A percentile compares a stretch with the other conserved stretches of the same genome.
Evolutionary conservation across 2,113 vertebrate genomes (phyloP).

Genomic region (Anguilla japonica): DNA sequence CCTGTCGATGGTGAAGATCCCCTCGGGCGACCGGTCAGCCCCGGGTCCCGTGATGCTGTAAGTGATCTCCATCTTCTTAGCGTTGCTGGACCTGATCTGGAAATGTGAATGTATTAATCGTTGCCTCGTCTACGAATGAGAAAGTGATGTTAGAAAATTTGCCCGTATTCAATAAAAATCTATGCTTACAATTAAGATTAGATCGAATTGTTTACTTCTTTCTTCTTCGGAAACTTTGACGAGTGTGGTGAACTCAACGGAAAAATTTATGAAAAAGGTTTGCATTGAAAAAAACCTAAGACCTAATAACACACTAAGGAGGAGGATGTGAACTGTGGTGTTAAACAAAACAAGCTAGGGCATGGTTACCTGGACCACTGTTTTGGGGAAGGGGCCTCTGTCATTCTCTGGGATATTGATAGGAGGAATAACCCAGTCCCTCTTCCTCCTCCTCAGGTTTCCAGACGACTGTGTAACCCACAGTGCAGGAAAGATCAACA

Average conservation of each 20-base stretch:
- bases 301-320: background rate
- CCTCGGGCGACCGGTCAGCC: conserved; percentile 45
- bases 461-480: conserved; percentile 45
- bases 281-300: too few species aligned
- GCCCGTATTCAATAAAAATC: background rate
- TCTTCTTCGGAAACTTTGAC: too few species aligned
- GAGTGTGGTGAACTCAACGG: too few species aligned
- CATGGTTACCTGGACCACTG: conserved; percentile 50
- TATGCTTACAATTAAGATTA: too few species aligned
- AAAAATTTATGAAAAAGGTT: too few species aligned
- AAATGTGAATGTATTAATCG: background rate
- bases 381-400: conserved; percentile 48
- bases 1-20: conserved; percentile 54
- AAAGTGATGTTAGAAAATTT: background rate
- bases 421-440: conserved; percentile 67
- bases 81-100: conserved; percentile 59
- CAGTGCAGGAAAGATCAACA: conserved; percentile 44
- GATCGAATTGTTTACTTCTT: too few species aligned
- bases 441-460: conserved; percentile 62
- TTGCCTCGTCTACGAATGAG: background rate
- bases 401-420: conserved; percentile 45
- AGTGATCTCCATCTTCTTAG: conserved; percentile 21
- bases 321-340: background rate
- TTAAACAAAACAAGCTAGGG: background rate
- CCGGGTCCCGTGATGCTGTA: conserved; percentile 67